These are phyloP conservation scores for Zosterops pallidus DNA, from an alignment of 2,113 vertebrate genomes.

Conservation along the genomic window DNA sequence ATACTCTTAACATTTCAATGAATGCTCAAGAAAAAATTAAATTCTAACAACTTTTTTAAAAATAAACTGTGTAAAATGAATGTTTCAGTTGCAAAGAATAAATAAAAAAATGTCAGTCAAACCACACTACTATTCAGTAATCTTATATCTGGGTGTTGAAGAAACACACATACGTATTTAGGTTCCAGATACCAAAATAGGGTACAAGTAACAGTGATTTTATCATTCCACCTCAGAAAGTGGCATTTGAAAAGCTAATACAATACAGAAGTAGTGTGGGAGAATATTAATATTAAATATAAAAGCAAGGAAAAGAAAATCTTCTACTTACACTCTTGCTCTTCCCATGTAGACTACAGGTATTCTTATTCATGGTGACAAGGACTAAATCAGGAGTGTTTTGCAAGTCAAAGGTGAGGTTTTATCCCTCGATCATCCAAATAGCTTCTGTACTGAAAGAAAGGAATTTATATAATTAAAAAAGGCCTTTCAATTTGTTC, in stretches of 20 bases:
- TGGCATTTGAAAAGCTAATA: not conserved
- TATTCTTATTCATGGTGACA: constrained; percentile 68
- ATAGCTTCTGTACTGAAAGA: constrained; percentile 53
- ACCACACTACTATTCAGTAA: not conserved
- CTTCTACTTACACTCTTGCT: constrained; percentile 76
- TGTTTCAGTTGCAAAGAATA: not conserved
- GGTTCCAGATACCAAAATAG: not conserved
- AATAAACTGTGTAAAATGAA: not conserved
- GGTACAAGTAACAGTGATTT: not conserved
- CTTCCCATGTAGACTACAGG: constrained; percentile 36
- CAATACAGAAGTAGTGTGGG: not conserved
- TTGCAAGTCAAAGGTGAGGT: not conserved
- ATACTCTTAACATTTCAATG: not conserved
- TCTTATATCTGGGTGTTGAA: not conserved
- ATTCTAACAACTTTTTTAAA: not conserved
- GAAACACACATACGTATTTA: not conserved
- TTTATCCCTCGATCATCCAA: constrained; percentile 44
- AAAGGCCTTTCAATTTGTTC: not conserved
- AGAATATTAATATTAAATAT: not conserved
- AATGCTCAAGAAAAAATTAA: not conserved
- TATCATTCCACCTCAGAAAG: not conserved
- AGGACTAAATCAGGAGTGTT: not conserved
- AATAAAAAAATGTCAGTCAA: not conserved
- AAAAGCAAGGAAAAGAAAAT: not conserved
- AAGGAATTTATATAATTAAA: constrained; percentile 40